Evolutionary conservation across 1,140 invertebrate species (phyloP).

Genomic region (Bilobella aurantiaca): DNA sequence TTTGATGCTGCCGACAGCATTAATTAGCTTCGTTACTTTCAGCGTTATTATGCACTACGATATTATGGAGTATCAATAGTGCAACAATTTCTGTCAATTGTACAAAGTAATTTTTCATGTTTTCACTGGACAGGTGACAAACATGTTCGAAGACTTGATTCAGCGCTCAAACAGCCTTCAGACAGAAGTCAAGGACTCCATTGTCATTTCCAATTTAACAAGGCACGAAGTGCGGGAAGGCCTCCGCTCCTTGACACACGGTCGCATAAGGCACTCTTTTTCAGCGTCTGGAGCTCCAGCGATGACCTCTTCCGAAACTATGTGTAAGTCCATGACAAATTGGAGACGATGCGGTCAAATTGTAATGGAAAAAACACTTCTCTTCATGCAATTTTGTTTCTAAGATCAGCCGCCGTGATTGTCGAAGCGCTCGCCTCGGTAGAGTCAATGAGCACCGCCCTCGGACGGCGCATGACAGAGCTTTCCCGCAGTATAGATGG

Average conservation of each 20-base stretch:
- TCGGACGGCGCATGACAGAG: conserved; percentile 25
- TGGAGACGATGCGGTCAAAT: too few species aligned
- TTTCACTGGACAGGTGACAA: conserved; percentile 19
- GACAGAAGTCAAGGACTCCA: conserved; percentile 20
- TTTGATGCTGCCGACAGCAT: neutral
- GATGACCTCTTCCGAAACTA: conserved; percentile 16
- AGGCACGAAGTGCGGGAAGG: conserved; percentile 23
- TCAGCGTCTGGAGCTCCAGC: neutral
- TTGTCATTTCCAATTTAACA: conserved; percentile 22
- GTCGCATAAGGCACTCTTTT: neutral
- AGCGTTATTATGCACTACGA: too few species aligned
- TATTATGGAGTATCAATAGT: too few species aligned
- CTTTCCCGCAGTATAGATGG: conserved; percentile 24
- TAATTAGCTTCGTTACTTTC: too few species aligned
- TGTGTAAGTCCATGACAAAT: too few species aligned
- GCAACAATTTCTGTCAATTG: too few species aligned
- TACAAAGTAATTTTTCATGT: too few species aligned
- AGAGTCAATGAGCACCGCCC: conserved; percentile 27
- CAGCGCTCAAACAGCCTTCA: conserved; percentile 16
- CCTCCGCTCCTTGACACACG: conserved; percentile 1
- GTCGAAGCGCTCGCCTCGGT: conserved; percentile 29
- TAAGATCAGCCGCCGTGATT: conserved; percentile 22
- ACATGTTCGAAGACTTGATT: conserved; percentile 34
- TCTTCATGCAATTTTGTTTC: neutral
- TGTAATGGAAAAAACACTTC: too few species aligned